phyloP scores from a whole-genome alignment of 2,888 invertebrate species.

The Amaurobius ferox region DNA sequence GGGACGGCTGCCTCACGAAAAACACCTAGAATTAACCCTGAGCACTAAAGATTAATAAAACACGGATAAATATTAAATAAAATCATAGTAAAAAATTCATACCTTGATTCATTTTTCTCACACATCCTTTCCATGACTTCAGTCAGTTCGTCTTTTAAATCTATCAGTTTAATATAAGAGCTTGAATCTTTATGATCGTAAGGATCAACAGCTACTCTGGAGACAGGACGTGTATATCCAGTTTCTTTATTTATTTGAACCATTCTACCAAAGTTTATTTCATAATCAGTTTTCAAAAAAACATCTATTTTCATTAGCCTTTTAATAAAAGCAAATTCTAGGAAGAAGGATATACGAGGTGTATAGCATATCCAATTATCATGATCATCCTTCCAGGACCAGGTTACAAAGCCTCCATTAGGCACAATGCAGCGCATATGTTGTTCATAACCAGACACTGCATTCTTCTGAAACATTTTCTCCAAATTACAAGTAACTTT shows the following conservation, averaged over 20 bases:
- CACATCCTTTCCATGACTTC: no score
- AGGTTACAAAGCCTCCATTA: conserved; percentile 13
- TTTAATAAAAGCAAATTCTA: conserved; percentile 23
- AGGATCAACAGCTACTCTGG: conserved; percentile 20
- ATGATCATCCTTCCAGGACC: conserved; percentile 48
- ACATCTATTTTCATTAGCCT: neutral
- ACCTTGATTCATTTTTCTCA: no score
- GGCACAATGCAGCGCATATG: conserved; percentile 27
- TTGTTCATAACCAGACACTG: conserved; percentile 10
- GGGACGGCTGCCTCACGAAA: no score
- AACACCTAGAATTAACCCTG: no score
- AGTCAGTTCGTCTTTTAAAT: no score
- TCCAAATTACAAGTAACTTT: conserved; percentile 19
- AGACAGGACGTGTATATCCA: neutral
- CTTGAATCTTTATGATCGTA: neutral
- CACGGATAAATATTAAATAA: no score
- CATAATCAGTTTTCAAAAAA: conserved; percentile 21
- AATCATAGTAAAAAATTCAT: no score
- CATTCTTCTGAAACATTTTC: conserved; percentile 33
- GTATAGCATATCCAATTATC: conserved; percentile 23
- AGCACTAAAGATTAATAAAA: no score
- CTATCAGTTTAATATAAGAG: no score
- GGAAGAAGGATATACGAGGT: conserved; percentile 10
- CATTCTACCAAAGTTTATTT: conserved; percentile 12
- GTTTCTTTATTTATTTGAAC: conserved; percentile 28